Base-by-base conservation (phyloP, 2,888 invertebrate genomes). In the Sphecodes monilicornis region DNA sequence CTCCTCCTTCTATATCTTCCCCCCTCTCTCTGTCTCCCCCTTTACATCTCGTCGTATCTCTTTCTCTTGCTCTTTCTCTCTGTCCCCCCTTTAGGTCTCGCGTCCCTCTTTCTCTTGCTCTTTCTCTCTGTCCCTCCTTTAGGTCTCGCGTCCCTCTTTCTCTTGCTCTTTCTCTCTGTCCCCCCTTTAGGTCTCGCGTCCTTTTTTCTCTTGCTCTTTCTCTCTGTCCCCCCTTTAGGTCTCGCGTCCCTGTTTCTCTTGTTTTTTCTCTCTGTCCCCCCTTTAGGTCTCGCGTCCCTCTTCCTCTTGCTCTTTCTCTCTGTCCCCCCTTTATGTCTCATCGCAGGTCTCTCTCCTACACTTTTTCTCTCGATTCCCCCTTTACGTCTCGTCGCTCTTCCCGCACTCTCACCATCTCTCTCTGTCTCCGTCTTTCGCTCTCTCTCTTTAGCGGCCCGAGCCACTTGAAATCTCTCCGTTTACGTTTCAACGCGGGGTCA, bases 401-500 rank as follows among this genome's bases (percentile, higher is more conserved):
- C n/a, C n/a, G n/a, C n/a, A n/a, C n/a, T 18, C 11, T 50, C n/a
- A 8, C 50, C 11, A n/a, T n/a, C 22, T 54, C n/a, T 54, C 54
- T 10, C n/a, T n/a, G 11, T 2, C 57, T 13, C 57, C 0, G 13
- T 26, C 26, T 57, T 16, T 3, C 16, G 3, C 46, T 1, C 4
- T 46, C 46, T 18, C 46, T 16, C 46, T 18, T 11, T 57, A 57
- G 26, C 57, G 57, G 26, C 13, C 57, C 57, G 71, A 81, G 43
- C 57, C 82, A 71, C 82, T 68, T 39, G 86, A 76, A 76, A 78
- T 80, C 57, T 57, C 72, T 82, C 86, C 76, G 78, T 82, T 79
- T 82, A 82, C 77, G 78, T 80, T 86, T 80, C 60, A 76, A 79
- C 84, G 80, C 85, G 76, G 84, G 89, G 89, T 89, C 89, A 89